phyloP scores from a whole-genome alignment of 2,113 vertebrate genomes.

The Corythornis madagascariensis region DNA sequence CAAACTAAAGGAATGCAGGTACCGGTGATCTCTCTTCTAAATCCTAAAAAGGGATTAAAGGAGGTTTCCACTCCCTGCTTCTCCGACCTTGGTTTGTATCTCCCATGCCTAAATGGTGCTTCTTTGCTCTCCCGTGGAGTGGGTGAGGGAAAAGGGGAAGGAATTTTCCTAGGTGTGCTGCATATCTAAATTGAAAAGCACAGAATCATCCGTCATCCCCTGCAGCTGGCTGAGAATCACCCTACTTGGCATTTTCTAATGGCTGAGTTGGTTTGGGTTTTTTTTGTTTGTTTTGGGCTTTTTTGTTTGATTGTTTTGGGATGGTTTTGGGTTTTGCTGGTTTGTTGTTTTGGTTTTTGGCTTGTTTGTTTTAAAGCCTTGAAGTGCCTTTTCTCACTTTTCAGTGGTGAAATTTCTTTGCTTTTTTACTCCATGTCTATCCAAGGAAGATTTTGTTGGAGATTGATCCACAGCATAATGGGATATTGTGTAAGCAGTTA shows the following conservation, averaged over 20 bases:
- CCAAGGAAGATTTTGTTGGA: neutral
- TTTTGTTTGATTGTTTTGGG: neutral
- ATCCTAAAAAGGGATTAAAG: neutral
- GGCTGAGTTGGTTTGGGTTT: too few relatives aligned
- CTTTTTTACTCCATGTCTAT: neutral
- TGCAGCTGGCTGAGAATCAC: neutral
- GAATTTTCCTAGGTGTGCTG: neutral
- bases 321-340: too few relatives aligned
- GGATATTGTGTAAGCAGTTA: neutral
- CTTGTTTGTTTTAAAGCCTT: neutral
- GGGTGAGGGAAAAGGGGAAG: neutral
- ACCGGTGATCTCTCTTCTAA: neutral
- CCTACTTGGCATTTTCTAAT: neutral
- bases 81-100: neutral
- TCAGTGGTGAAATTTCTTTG: neutral
- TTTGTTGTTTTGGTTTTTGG: neutral
- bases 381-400: neutral
- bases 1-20: neutral
- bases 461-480: neutral
- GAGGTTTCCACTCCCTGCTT: neutral
- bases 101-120: neutral
- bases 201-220: neutral
- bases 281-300: neutral
- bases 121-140: neutral
- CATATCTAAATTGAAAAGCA: neutral